Conservation (phyloP, 2,113 vertebrate species). For the Actenoides hombroni region DNA sequence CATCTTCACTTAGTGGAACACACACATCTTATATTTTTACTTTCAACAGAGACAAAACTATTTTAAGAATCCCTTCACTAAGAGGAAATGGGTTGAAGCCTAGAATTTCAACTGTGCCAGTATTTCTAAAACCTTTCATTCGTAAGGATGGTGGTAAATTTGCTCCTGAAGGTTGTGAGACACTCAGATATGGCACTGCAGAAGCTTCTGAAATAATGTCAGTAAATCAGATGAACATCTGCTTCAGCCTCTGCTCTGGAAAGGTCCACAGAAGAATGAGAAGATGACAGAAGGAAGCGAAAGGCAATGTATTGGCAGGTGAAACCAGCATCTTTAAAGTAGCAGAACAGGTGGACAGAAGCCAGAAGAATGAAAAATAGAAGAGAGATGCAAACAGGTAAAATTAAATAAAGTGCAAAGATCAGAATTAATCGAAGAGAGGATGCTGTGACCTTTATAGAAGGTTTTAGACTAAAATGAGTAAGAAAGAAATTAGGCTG, state of each 20-base stretch:
- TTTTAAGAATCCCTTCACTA: background rate
- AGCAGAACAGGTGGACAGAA: background rate
- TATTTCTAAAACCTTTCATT: background rate
- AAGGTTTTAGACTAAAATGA: background rate
- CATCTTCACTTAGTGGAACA: background rate
- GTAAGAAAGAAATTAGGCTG: background rate
- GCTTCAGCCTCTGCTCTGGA: background rate
- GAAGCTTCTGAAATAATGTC: background rate
- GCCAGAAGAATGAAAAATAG: background rate
- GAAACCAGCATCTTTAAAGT: background rate
- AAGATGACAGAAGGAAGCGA: background rate
- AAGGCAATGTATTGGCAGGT: background rate
- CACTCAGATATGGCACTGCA: background rate
- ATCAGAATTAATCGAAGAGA: background rate
- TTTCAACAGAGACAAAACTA: background rate
- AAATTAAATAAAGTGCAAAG: background rate
- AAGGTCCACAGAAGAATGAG: background rate
- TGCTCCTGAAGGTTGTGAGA: background rate
- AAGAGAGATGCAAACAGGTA: background rate
- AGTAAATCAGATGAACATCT: background rate
- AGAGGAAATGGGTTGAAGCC: background rate
- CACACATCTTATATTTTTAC: background rate
- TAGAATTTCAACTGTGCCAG: background rate
- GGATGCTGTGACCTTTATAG: background rate
- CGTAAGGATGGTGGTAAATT: background rate